Evolutionary conservation across 2,797 vertebrate genomes (phyloP), one percentile per base, ranked within the genome.

Genomic region (Astyanax mexicanus): DNA sequence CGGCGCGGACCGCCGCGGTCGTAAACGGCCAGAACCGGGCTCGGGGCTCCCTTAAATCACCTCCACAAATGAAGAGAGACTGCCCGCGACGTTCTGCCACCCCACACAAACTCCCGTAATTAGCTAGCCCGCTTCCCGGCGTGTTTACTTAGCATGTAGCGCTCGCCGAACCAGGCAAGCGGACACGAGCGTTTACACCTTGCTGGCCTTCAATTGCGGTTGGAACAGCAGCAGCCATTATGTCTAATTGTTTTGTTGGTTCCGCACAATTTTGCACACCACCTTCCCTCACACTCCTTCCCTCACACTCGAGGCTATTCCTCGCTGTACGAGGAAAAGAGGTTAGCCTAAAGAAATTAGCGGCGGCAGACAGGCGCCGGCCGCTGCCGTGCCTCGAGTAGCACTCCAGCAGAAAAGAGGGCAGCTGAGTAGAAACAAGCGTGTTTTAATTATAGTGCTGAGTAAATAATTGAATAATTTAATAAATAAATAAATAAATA

Each of bases 61-160:
- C 55, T 55, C 60, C 71, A 12, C 1, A 84, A 84, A 85, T 88
- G 80, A 84, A 84, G 68, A 81, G 27, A 29, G 54, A 57, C 72
- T 29, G 75, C 83, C 32, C 77, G 75, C 70, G 54, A 8, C n/a
- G n/a, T n/a, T n/a, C n/a, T n/a, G 29, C 15, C 37, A 29, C 76
- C 21, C 23, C 55, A 25, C 76, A 44, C 69, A 21, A 77, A 73
- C 82, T 65, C 47, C 32, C 69, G 70, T 74, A 68, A 83, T 57
- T 71, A 67, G 78, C 5, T 38, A 54, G 35, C 45, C 0, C 6
- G 54, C 40, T 21, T 25, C 64, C 44, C 9, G 11, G 47, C 55
- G 25, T 40, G 45, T 72, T 69, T 40, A 70, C 58, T 77, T 69
- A 71, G 57, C 42, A n/a, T 54, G 35, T 57, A 61, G 23, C 11